Conservation (phyloP, 1,140 invertebrate species). For the Drosophila tristis region DNA sequence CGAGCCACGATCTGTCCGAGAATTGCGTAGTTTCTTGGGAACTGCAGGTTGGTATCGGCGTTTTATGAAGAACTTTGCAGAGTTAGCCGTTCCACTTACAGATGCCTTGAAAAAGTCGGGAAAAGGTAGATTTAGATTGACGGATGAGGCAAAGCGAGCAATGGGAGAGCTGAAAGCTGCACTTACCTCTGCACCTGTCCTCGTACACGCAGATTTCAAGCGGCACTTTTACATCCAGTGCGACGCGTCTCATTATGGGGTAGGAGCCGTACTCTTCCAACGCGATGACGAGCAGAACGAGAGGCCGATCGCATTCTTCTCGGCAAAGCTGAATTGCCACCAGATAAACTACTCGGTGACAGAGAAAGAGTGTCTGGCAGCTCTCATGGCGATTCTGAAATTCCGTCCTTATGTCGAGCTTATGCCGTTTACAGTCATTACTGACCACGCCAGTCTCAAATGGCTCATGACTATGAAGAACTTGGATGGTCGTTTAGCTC, state of each 20-base stretch:
- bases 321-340: no score
- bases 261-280: neutral
- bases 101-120: no score
- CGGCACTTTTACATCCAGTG: no score
- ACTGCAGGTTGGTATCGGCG: neutral
- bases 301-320: no score
- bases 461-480: constrained; percentile 8
- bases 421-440: constrained; percentile 1
- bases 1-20: neutral
- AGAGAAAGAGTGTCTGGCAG: constrained; percentile 1
- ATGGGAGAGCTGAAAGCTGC: no score
- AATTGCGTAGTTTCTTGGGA: neutral
- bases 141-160: no score
- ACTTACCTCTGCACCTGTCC: no score
- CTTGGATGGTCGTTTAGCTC: neutral
- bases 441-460: constrained; percentile 1
- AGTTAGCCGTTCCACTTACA: no score
- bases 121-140: no score
- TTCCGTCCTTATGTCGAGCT: constrained; percentile 2
- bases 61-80: neutral
- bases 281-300: no score
- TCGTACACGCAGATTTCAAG: neutral
- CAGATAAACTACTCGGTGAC: neutral
- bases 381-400: neutral
- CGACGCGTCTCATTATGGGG: no score